Conservation (phyloP, 2,113 vertebrate species). For the Pavo muticus region DNA sequence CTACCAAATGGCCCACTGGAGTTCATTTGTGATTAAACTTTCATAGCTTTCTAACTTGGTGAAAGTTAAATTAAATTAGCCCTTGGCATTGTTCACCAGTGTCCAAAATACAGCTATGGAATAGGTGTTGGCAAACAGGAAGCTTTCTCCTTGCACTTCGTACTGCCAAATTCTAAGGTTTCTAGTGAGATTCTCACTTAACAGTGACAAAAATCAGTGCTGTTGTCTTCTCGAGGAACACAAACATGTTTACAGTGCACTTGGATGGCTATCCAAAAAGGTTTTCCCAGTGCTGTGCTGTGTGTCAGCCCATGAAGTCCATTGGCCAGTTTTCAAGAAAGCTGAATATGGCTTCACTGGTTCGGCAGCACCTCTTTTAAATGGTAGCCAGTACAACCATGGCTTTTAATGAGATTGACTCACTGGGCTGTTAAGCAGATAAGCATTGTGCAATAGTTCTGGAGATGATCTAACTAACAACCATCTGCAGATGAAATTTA, state of each 20-base stretch:
- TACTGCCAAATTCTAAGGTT: background rate
- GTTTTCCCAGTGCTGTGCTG: background rate
- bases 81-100: background rate
- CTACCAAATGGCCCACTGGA: conserved; percentile 32
- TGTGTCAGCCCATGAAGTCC: background rate
- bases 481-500: background rate
- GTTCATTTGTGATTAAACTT: conserved; percentile 52
- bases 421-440: background rate
- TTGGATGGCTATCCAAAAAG: background rate
- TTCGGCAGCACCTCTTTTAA: background rate
- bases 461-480: background rate
- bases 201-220: background rate
- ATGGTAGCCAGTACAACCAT: rapidly evolving
- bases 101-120: background rate
- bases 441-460: background rate
- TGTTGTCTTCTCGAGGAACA: background rate
- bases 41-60: conserved; percentile 23
- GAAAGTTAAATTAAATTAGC: conserved; percentile 52
- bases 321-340: background rate
- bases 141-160: background rate
- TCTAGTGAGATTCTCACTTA: background rate
- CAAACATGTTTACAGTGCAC: background rate
- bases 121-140: background rate
- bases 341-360: background rate
- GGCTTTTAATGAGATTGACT: background rate